Base-by-base conservation (phyloP, 2,888 invertebrate species). In the Euproctis similis region DNA sequence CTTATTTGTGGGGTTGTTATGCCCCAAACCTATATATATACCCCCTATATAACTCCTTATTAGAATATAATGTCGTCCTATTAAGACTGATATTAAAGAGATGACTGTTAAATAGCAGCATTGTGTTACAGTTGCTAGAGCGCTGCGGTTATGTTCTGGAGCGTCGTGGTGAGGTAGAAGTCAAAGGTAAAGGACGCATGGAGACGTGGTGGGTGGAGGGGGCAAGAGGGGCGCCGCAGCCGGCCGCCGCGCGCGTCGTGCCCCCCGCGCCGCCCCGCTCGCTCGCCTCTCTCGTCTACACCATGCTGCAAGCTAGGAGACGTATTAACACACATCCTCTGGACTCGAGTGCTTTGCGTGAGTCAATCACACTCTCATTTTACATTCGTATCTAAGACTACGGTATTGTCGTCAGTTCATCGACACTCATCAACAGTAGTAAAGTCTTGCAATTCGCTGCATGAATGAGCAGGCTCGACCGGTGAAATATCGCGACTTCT, bases 151-250 rank as follows among this genome's bases (percentile, higher is more conserved):
- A 92, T 70, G 87, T 88, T 40, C 77, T 92, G 19, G 88, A 91
- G 51, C 85, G 89, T 52, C 89, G 97, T n/a, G 97, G 97, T 0
- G 81, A 89, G 31, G 91, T 97, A 31, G 91, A 92, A 36, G 97
- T 97, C 13, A 97, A 97, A 68, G 97, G 97, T 35, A 97, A 97
- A 73, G 97, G 97, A 0, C 90, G 91, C 45, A 97, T 97, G 97
- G 92, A 95, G 70, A 97, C 97, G n/a, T 96, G 92, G 78, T 96
- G 93, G 80, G 94, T 97, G 28, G 74, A 89, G 26, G 92, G 92
- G 8, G 87, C 89, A 24, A 85, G 28, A 74, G 89, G 27, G 92
- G 92, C 9, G 87, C 85, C 9, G 82, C 84, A 6, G 6, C 10
- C 21, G 2, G 7, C 86, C 87, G 9, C 82, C 18, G 86, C 41